These are phyloP conservation scores for Lepus timidus DNA, from an alignment of 2,113 vertebrate species.

Conservation along the genomic window DNA sequence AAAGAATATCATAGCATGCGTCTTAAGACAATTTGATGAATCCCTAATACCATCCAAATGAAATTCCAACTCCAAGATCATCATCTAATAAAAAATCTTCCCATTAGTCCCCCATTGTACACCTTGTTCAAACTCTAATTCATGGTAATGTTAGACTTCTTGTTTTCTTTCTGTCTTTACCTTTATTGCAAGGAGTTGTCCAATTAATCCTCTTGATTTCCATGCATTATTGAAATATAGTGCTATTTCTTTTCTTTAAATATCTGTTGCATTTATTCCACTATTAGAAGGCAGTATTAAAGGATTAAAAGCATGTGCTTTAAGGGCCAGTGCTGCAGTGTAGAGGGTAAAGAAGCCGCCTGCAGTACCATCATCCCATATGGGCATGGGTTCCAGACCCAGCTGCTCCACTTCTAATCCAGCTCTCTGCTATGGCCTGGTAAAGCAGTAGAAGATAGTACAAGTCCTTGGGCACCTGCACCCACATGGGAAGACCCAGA, in stretches of 20 bases:
- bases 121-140: not conserved
- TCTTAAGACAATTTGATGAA: not conserved
- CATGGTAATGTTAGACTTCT: not conserved
- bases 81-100: conserved; percentile 9
- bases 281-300: not conserved
- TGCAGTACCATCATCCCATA: no score
- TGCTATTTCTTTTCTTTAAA: not conserved
- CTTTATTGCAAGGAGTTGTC: not conserved
- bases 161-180: not conserved
- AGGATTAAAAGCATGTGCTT: conserved; percentile 20
- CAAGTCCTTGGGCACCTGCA: no score
- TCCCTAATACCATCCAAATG: not conserved
- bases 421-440: no score
- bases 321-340: no score
- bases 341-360: no score
- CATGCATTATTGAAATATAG: not conserved
- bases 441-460: no score
- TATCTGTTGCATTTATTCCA: not conserved
- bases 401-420: no score
- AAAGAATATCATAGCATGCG: not conserved
- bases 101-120: not conserved
- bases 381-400: no score
- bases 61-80: not conserved
- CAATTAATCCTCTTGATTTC: conserved; percentile 35
- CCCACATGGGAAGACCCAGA: no score